Percentiles rank a stretch among this genome's conserved stretches.
These are phyloP conservation scores for Branchellion lobata DNA, from an alignment of 2,888 invertebrate genomes.

Conservation along the genomic window DNA sequence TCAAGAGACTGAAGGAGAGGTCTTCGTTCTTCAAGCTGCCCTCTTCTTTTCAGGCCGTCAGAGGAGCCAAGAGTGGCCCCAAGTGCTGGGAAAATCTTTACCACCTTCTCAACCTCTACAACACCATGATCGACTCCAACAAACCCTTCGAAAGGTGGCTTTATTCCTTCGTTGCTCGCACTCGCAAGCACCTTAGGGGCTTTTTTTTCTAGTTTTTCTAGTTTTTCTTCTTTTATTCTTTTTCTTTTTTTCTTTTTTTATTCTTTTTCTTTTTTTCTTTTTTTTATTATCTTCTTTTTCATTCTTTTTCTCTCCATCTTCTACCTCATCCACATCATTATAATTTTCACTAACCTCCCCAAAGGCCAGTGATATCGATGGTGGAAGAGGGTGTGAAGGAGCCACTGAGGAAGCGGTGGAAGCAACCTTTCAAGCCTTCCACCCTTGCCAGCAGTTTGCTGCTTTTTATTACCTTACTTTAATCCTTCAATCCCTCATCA, in stretches of 20 bases:
- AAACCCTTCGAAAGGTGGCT: conserved; percentile 68
- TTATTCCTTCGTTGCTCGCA: too few species aligned
- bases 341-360: too few species aligned
- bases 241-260: too few species aligned
- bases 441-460: background rate
- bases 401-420: background rate
- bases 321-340: too few species aligned
- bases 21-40: too few species aligned
- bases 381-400: conserved; percentile 18
- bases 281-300: too few species aligned
- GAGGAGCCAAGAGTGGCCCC: conserved; percentile 62
- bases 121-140: conserved; percentile 85
- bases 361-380: conserved; percentile 6
- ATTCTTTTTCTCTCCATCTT: background rate
- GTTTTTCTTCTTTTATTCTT: background rate
- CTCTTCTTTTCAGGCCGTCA: too few species aligned
- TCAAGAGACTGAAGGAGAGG: too few species aligned
- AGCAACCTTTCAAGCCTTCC: background rate
- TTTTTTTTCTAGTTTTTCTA: background rate
- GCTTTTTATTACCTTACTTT: too few species aligned
- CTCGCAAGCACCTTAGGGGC: too few species aligned
- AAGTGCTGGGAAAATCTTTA: conserved; percentile 93
- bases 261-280: too few species aligned
- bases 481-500: too few species aligned
- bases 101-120: conserved; percentile 85